Conservation (phyloP, 2,113 vertebrate species). For the Grantiella picta region DNA sequence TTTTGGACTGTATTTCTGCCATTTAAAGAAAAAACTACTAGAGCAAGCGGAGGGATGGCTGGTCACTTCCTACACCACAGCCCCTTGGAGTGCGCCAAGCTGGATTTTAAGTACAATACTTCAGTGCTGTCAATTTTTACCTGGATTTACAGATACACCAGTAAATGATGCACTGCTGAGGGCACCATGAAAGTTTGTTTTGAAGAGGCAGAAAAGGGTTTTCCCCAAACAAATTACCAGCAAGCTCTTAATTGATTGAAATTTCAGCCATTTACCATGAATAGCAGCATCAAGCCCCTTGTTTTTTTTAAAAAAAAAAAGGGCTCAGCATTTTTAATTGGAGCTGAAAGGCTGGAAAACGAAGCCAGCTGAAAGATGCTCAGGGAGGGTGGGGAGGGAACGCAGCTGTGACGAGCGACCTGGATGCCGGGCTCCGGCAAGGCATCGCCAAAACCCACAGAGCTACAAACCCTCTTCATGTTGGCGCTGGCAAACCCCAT, state of each 20-base stretch:
- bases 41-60: background rate
- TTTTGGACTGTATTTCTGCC: background rate
- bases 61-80: background rate
- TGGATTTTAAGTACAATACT: background rate
- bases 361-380: conserved; percentile 38
- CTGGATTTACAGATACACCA: background rate
- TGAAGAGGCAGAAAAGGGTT: background rate
- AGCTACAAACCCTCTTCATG: background rate
- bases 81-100: background rate
- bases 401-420: background rate
- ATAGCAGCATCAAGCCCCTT: conserved; percentile 17
- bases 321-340: background rate
- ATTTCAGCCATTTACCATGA: conserved; percentile 33
- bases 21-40: background rate
- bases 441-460: background rate
- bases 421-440: background rate
- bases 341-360: conserved; percentile 39
- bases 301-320: background rate
- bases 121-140: rapidly evolving
- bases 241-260: background rate
- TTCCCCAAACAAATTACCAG: conserved; percentile 40
- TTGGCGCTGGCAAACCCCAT: background rate
- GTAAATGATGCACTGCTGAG: background rate
- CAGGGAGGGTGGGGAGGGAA: background rate
- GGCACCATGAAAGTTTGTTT: conserved; percentile 16